Conservation (phyloP, 2,797 vertebrate species). For the Artibeus lituratus region DNA sequence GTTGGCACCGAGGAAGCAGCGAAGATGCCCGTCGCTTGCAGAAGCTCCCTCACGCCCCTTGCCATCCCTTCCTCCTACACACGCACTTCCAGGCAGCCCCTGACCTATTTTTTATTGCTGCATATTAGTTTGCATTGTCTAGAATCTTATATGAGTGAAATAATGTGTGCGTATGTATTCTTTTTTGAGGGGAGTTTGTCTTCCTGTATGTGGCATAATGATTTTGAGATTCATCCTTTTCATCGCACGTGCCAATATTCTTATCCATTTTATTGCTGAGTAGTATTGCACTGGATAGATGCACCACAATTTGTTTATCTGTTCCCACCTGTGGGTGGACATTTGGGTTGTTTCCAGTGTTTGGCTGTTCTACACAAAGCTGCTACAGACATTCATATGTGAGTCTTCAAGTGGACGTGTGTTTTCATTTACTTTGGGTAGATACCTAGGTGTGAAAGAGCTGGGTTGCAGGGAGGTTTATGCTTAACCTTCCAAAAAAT, state of each 20-base stretch:
- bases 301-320: not conserved
- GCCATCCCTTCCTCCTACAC: not conserved
- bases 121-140: not conserved
- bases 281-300: not conserved
- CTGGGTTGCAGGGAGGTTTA: not conserved
- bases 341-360: not conserved
- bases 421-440: not conserved
- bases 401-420: not conserved
- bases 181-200: not conserved
- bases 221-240: not conserved
- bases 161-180: not conserved
- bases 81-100: not conserved
- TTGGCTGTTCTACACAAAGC: not conserved
- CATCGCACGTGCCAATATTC: not conserved
- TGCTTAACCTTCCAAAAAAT: not conserved
- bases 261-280: not conserved
- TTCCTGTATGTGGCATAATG: not conserved
- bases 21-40: not conserved
- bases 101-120: not conserved
- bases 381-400: not conserved
- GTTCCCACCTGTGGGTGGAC: not conserved
- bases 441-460: not conserved
- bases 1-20: not conserved
- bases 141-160: not conserved
- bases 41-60: not conserved